phyloP scores from a whole-genome alignment of 1,140 invertebrate species.

The Zaprionus capensis region DNA sequence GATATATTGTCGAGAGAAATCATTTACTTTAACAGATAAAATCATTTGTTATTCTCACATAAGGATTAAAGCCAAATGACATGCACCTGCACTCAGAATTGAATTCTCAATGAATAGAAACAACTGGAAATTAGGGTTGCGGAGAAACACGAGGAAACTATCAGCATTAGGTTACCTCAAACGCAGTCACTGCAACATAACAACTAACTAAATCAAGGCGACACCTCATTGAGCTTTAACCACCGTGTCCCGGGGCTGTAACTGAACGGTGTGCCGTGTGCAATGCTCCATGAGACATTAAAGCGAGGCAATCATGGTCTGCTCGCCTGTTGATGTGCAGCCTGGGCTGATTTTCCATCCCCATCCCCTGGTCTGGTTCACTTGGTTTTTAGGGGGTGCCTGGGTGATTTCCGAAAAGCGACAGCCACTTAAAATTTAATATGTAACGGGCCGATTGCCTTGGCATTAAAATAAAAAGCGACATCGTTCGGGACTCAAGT shows the following conservation, averaged over 20 bases:
- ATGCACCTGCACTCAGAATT: too few relatives aligned
- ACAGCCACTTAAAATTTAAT: slow-evolving; percentile 71
- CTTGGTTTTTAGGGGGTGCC: not conserved
- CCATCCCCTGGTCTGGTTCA: not conserved
- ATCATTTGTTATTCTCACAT: too few relatives aligned
- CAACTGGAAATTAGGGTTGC: not conserved
- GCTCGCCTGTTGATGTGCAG: slow-evolving; percentile 25
- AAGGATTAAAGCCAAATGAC: too few relatives aligned
- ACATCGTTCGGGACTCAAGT: slow-evolving; percentile 22
- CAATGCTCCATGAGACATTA: slow-evolving; percentile 73
- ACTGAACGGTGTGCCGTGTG: slow-evolving; percentile 28
- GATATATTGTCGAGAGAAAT: too few relatives aligned
- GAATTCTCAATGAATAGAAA: too few relatives aligned
- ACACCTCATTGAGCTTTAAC: slow-evolving; percentile 79
- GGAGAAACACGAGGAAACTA: not conserved
- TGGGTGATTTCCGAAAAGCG: slow-evolving; percentile 10
- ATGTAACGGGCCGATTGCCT: slow-evolving; percentile 63
- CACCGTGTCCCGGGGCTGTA: slow-evolving; percentile 59
- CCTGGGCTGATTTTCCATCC: not conserved
- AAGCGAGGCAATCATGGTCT: slow-evolving; percentile 53
- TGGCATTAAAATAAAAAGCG: slow-evolving; percentile 54
- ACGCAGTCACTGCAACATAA: slow-evolving; percentile 38
- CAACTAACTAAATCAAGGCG: slow-evolving; percentile 72
- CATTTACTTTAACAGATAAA: too few relatives aligned
- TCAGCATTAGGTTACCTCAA: not conserved